These are phyloP conservation scores for Aptenodytes forsteri DNA, from an alignment of 2,113 vertebrate species.

Conservation along the genomic window DNA sequence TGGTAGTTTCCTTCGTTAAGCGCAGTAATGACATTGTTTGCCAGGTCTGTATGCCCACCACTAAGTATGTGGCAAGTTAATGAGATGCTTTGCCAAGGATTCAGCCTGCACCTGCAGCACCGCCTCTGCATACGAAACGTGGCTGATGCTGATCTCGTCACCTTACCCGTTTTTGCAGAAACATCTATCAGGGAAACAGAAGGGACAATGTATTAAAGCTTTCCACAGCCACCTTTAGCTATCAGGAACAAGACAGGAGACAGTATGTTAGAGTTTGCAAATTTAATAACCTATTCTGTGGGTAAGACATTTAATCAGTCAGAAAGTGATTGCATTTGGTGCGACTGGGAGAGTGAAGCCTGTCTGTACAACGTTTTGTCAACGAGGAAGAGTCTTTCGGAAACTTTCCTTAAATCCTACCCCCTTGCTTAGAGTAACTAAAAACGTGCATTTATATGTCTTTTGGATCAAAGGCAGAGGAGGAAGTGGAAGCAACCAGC, in stretches of 20 bases:
- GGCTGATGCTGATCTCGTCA: slow-evolving; percentile 52
- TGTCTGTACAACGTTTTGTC: background rate
- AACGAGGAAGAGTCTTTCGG: background rate
- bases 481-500: background rate
- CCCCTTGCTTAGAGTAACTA: background rate
- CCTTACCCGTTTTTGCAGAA: slow-evolving; percentile 46
- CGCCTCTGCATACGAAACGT: background rate
- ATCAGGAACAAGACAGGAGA: slow-evolving; percentile 35
- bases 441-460: background rate
- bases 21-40: background rate
- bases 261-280: slow-evolving; percentile 11
- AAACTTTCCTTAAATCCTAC: background rate
- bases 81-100: slow-evolving; percentile 45
- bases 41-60: slow-evolving; percentile 39
- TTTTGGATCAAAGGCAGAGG: background rate
- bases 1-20: slow-evolving; percentile 12
- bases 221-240: slow-evolving; percentile 13
- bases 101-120: slow-evolving; percentile 21
- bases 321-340: slow-evolving; percentile 5
- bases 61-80: slow-evolving; percentile 37
- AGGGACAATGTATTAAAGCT: slow-evolving; percentile 53
- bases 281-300: slow-evolving; percentile 38
- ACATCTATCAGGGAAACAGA: slow-evolving; percentile 43
- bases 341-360: background rate
- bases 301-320: slow-evolving; percentile 49